Conservation (phyloP, 2,113 vertebrate species). For the Echinops telfairi region DNA sequence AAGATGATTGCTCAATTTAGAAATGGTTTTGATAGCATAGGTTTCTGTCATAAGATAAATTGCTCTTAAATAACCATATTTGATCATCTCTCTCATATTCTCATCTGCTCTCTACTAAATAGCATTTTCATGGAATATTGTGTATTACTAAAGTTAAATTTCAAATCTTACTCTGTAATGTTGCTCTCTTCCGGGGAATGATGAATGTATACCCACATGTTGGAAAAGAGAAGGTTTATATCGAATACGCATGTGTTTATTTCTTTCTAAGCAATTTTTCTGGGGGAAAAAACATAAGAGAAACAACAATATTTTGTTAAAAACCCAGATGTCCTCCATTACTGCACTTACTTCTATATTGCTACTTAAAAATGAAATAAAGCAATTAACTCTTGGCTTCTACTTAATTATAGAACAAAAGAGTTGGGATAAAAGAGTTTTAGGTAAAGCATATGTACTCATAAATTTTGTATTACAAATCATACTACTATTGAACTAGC, state of each 20-base stretch:
- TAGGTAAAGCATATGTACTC: neutral
- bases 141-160: slow-evolving; percentile 4
- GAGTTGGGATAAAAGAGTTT: neutral
- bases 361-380: slow-evolving; percentile 25
- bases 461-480: neutral
- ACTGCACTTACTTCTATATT: slow-evolving; percentile 15
- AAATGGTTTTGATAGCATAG: neutral
- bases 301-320: slow-evolving; percentile 39
- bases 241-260: slow-evolving; percentile 82
- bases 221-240: slow-evolving; percentile 91
- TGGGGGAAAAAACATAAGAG: slow-evolving; percentile 74
- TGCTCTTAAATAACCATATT: neutral
- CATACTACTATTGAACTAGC: neutral
- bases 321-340: neutral
- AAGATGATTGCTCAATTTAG: neutral
- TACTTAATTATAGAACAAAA: slow-evolving; percentile 49
- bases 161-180: slow-evolving; percentile 86
- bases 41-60: neutral
- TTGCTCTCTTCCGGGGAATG: slow-evolving; percentile 85
- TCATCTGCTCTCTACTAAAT: neutral
- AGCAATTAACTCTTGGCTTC: neutral
- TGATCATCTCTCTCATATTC: neutral
- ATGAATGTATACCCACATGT: slow-evolving; percentile 88
- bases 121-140: neutral
- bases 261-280: slow-evolving; percentile 84